Evolutionary conservation across 1,140 invertebrate genomes (phyloP).

Genomic region (Aplysia californica): DNA sequence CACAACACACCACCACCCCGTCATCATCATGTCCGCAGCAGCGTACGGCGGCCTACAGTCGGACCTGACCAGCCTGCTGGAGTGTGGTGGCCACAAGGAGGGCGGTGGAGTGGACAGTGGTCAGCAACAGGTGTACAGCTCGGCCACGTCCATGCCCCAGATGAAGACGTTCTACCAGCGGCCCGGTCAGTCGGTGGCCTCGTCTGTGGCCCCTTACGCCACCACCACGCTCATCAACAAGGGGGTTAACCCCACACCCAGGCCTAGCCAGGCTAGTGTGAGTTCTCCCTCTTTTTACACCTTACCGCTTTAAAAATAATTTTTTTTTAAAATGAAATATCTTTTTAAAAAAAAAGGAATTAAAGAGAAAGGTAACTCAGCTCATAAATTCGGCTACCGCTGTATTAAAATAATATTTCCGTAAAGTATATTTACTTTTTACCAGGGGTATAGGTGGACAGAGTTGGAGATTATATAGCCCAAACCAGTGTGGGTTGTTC

Average conservation of each 20-base stretch:
- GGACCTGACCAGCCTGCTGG: constrained; percentile 54
- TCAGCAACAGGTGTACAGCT: constrained; percentile 48
- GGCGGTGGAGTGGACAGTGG: constrained; percentile 32
- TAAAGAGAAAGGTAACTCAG: background rate
- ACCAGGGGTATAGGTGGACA: too few relatives aligned
- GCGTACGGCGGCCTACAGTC: constrained; percentile 43
- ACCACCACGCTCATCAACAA: constrained; percentile 79
- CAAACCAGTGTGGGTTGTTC: too few relatives aligned
- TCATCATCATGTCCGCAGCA: too few relatives aligned
- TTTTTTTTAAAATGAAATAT: background rate
- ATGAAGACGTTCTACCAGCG: constrained; percentile 85
- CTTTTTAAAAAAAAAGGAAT: background rate
- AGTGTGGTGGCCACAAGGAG: constrained; percentile 41
- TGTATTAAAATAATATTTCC: too few relatives aligned
- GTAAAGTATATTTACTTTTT: too few relatives aligned
- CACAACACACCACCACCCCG: too few relatives aligned
- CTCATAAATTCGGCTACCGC: background rate
- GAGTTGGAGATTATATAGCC: too few relatives aligned
- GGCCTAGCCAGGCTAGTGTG: constrained; percentile 28
- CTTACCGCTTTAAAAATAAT: background rate
- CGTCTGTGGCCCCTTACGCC: constrained; percentile 81
- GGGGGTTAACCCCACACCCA: constrained; percentile 20
- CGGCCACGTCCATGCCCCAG: constrained; percentile 48
- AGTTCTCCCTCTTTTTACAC: constrained; percentile 14
- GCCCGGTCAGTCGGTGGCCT: constrained; percentile 50